Evolutionary conservation across 1,140 invertebrate genomes (phyloP).

Genomic region (Drosophila nikananu): DNA sequence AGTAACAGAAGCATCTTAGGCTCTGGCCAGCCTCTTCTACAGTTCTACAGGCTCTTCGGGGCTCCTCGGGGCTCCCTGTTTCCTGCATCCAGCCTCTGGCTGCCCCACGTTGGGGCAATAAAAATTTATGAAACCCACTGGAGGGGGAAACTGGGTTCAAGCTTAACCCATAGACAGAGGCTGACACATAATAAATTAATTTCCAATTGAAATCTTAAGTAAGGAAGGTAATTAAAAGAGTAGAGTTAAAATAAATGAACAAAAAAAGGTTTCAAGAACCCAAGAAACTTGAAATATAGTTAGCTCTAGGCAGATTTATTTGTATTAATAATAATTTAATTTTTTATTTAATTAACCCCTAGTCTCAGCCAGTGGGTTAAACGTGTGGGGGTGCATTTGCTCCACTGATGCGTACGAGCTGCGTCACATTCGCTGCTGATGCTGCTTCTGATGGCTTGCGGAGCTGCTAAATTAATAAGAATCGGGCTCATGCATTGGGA

Average conservation of each 20-base stretch:
- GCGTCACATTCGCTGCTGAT: conserved; percentile 23
- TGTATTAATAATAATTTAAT: too few relatives aligned
- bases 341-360: neutral
- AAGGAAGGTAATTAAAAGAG: neutral
- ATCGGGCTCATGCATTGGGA: conserved; percentile 37
- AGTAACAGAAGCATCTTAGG: conserved; percentile 42
- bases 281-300: neutral
- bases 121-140: conserved; percentile 58
- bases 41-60: neutral
- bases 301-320: neutral
- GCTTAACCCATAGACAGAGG: conserved; percentile 10
- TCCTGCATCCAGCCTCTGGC: neutral
- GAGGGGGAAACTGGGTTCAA: conserved; percentile 7
- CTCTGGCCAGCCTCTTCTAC: neutral
- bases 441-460: conserved; percentile 1
- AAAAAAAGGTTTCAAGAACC: too few relatives aligned
- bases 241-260: too few relatives aligned
- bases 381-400: neutral
- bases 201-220: neutral
- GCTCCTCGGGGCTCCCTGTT: neutral
- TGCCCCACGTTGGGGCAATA: conserved; percentile 48
- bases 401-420: conserved; percentile 36
- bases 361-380: conserved; percentile 3
- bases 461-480: conserved; percentile 55
- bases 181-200: neutral